Evolutionary conservation across 2,113 vertebrate genomes (phyloP).

Genomic region (Forbesichthys papilliferus): DNA sequence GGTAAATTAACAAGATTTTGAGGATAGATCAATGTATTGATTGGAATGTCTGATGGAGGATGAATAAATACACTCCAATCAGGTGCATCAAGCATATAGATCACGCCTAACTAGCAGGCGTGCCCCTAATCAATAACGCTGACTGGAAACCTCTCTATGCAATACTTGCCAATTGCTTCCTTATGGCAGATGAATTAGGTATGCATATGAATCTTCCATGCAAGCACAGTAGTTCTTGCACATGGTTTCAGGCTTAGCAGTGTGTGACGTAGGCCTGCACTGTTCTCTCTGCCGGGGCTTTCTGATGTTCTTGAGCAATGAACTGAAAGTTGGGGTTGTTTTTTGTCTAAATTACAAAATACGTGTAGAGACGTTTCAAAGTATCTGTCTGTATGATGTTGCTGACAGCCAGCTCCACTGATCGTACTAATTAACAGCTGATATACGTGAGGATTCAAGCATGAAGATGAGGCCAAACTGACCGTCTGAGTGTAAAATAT

Average conservation of each 20-base stretch:
- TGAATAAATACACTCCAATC: conserved; percentile 57
- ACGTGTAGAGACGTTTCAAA: background rate
- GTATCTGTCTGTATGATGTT: too few relatives aligned
- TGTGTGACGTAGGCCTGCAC: background rate
- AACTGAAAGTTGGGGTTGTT: background rate
- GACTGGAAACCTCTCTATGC: too few relatives aligned
- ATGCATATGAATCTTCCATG: too few relatives aligned
- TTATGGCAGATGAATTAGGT: too few relatives aligned
- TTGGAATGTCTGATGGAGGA: conserved; percentile 54
- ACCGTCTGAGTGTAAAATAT: background rate
- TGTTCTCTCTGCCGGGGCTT: background rate
- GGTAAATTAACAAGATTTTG: conserved; percentile 50
- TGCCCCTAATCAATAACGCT: conserved; percentile 27
- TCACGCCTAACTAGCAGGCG: conserved; percentile 23
- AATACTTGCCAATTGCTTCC: too few relatives aligned
- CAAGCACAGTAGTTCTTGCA: background rate
- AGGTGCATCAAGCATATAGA: conserved; percentile 40
- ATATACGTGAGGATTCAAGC: conserved; percentile 14
- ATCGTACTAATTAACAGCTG: background rate
- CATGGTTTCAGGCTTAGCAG: background rate
- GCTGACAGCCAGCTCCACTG: too few relatives aligned
- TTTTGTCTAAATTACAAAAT: conserved; percentile 7
- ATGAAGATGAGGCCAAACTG: background rate
- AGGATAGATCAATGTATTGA: conserved; percentile 48
- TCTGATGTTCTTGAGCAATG: background rate